Evolutionary conservation across 2,797 vertebrate genomes (phyloP).

Genomic region (Oreochromis grahami): DNA sequence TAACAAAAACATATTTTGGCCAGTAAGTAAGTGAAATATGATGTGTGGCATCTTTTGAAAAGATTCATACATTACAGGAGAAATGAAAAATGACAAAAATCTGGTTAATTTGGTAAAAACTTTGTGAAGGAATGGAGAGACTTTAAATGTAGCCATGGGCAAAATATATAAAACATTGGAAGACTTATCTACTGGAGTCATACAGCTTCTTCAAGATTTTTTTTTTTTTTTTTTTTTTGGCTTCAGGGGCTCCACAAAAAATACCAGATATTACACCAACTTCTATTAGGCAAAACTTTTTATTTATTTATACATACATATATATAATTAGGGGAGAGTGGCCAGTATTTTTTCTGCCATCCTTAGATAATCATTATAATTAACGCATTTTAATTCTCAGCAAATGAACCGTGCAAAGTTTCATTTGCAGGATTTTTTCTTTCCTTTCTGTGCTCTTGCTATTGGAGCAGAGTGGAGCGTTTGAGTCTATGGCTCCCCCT

Average conservation of each 20-base stretch:
- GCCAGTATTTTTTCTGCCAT: background rate
- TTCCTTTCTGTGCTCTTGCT: background rate
- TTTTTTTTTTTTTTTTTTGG: background rate
- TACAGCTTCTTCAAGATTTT: background rate
- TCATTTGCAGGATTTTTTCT: background rate
- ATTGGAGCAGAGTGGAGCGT: background rate
- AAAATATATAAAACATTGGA: background rate
- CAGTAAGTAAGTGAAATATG: background rate
- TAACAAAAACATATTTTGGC: background rate
- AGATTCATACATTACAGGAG: background rate
- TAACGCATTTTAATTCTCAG: background rate
- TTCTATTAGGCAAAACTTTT: background rate
- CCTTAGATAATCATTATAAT: background rate
- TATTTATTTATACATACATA: background rate
- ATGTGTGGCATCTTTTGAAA: background rate
- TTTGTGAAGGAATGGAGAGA: background rate
- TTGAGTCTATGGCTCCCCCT: conserved; percentile 36
- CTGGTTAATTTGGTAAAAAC: background rate
- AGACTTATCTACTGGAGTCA: background rate
- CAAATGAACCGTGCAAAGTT: background rate
- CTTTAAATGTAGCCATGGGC: background rate
- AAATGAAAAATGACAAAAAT: background rate
- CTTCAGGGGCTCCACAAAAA: background rate
- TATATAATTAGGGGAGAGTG: background rate
- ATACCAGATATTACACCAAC: background rate